phyloP scores from a whole-genome alignment of 64 coral and sea anemone genomes.

The Stichodactyla mertensii region DNA sequence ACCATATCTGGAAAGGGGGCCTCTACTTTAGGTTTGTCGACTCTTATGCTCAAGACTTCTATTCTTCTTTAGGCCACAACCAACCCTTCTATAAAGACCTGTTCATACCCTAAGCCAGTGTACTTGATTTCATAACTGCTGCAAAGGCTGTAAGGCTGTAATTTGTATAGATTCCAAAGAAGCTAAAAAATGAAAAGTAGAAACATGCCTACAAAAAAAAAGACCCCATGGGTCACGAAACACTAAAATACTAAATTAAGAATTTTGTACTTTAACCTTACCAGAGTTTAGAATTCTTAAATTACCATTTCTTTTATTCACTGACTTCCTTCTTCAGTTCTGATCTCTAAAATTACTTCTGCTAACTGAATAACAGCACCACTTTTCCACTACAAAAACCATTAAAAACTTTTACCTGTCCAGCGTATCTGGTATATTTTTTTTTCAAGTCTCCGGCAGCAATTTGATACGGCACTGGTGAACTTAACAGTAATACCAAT shows the following conservation, averaged over 20 bases:
- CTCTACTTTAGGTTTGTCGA: too few relatives aligned
- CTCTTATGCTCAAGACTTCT: too few relatives aligned
- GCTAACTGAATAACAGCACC: not conserved
- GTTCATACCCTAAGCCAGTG: not conserved
- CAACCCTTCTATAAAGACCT: not conserved
- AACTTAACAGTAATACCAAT: not conserved
- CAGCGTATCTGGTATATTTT: not conserved
- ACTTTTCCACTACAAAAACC: not conserved
- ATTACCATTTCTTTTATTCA: not conserved
- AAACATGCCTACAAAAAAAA: slow-evolving; percentile 1
- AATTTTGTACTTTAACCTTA: not conserved
- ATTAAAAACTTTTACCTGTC: not conserved
- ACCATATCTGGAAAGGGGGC: too few relatives aligned
- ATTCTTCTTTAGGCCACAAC: too few relatives aligned
- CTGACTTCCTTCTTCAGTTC: not conserved
- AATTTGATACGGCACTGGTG: not conserved
- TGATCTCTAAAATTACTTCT: not conserved
- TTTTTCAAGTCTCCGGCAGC: not conserved
- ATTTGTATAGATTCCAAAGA: not conserved
- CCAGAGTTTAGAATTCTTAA: not conserved
- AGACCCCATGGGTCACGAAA: not conserved
- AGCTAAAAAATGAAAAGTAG: not conserved
- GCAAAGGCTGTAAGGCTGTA: not conserved
- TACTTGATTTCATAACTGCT: not conserved
- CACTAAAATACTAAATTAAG: not conserved